Evolutionary conservation across 2,888 invertebrate genomes (phyloP), one percentile per base, ranked within the genome.

Genomic region (Brenthis hecate): DNA sequence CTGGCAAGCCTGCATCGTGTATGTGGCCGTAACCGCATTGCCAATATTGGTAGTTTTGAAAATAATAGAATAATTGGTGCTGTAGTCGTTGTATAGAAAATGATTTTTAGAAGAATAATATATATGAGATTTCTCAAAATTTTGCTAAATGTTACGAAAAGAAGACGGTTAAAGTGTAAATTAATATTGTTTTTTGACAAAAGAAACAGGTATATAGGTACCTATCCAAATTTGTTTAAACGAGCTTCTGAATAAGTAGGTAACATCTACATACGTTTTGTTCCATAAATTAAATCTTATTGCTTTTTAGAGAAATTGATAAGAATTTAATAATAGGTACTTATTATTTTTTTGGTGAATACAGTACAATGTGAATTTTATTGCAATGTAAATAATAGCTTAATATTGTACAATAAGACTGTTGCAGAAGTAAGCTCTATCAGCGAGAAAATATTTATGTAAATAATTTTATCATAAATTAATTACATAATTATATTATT

Each of bases 41-140:
- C 64, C 54, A 65, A 19, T 55, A 47, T 32, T 55, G 47, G 16
- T 70, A 56, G 63, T 63, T 56, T 51, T 60, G 63, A 65, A 63
- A 56, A 43, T 65, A 47, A 51, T 68, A 68, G 66, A 53, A 61
- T 69, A 64, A 71, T 64, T 73, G 73, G 73, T 73, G 73, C 73
- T 73, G 67, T 67, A n/a, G 69, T 66, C 66, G 60, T 60, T 51
- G 58, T 57, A 66, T 63, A 66, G 28, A 36, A 28, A 60, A 60
- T 48, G 16, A 60, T 50, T 60, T 58, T 8, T 11, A 14, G 4
- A n/a, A 48, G n/a, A 5, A n/a, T 48, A 8, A 14, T 47, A 48
- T 58, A 23, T 60, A 48, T 47, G 23, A 28, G 14, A 23, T 48
- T 48, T 48, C 23, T 48, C 28, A 50, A 60, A n/a, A 50, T 60